Percentiles rank a stretch among this genome's conserved stretches.
Conservation (phyloP, 2,113 vertebrate genomes). For the Pedionomus torquatus region DNA sequence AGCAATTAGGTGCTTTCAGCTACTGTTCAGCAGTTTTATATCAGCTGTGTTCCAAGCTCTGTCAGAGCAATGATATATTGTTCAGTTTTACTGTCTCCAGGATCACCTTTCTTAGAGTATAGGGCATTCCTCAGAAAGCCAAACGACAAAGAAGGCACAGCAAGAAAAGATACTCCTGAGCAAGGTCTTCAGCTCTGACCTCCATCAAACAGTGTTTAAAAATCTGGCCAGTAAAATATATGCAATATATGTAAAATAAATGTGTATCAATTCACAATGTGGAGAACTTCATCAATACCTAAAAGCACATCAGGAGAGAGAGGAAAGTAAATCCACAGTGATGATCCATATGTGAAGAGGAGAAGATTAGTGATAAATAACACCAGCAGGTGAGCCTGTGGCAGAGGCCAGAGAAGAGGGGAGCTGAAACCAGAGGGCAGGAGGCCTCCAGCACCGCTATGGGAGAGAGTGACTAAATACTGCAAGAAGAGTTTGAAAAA, state of each 20-base stretch:
- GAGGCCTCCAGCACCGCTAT: not conserved
- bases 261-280: not conserved
- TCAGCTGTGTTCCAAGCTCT: not conserved
- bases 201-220: not conserved
- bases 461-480: not conserved
- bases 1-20: not conserved
- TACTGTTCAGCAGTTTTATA: not conserved
- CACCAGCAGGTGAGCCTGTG: not conserved
- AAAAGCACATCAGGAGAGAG: not conserved
- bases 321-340: not conserved
- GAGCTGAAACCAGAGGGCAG: not conserved
- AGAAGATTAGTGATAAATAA: not conserved
- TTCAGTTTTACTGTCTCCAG: not conserved
- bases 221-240: not conserved
- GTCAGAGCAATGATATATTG: not conserved
- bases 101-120: not conserved
- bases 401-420: not conserved
- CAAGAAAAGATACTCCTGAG: not conserved
- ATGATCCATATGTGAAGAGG: rapidly evolving
- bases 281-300: not conserved
- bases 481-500: not conserved
- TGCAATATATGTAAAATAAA: too few relatives aligned
- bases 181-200: not conserved
- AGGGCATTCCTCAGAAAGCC: not conserved
- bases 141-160: not conserved